Evolutionary conservation across 2,113 vertebrate species (phyloP).

Genomic region (Stercorarius parasiticus): DNA sequence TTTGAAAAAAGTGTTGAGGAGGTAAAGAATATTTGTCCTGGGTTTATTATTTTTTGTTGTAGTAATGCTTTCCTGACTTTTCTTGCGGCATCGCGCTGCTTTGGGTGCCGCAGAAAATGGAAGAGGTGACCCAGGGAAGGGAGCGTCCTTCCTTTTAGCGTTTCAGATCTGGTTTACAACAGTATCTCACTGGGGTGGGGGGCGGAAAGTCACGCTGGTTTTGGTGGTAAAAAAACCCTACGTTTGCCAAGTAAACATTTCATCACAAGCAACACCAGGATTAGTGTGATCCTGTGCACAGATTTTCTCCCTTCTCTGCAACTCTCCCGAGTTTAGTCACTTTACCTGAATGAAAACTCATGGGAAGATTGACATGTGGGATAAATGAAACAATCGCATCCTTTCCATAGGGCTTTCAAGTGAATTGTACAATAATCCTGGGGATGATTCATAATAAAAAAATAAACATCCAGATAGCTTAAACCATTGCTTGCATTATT

Average conservation of each 20-base stretch:
- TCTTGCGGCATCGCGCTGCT: background rate
- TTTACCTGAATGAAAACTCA: constrained; percentile 54
- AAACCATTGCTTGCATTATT: constrained; percentile 60
- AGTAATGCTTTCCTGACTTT: background rate
- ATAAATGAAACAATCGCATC: constrained; percentile 62
- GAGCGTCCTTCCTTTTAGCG: background rate
- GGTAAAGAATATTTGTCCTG: background rate
- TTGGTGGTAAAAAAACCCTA: constrained; percentile 12
- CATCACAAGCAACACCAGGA: background rate
- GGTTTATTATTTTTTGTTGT: background rate
- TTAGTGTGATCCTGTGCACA: background rate
- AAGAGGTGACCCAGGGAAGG: background rate
- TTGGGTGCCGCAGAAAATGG: background rate
- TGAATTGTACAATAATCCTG: constrained; percentile 65
- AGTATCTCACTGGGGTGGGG: background rate
- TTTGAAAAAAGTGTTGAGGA: background rate
- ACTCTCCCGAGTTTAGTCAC: constrained; percentile 45
- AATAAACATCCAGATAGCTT: constrained; percentile 69
- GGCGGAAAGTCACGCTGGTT: background rate
- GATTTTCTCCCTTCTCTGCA: background rate
- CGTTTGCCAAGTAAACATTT: constrained; percentile 53
- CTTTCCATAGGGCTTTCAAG: constrained; percentile 62
- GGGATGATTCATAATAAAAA: constrained; percentile 65
- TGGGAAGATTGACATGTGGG: constrained; percentile 49
- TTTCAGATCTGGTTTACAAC: background rate